Evolutionary conservation across 2,797 vertebrate species (phyloP).

Genomic region (Anabas testudineus): DNA sequence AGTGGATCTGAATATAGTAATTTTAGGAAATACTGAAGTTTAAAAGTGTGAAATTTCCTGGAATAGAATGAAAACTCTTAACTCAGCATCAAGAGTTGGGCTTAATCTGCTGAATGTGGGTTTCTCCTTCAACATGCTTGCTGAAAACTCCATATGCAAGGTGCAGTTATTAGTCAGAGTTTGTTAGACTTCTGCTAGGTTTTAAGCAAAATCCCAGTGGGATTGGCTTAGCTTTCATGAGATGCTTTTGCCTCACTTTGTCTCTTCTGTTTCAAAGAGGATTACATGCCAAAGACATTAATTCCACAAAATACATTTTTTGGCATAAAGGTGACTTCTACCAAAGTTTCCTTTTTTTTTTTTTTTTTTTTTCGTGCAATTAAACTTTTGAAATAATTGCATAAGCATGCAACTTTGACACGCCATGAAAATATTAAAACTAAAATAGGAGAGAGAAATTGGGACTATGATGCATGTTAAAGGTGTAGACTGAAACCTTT

Average conservation of each 20-base stretch:
- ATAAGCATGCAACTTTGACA: neutral
- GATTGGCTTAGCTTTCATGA: conserved; percentile 68
- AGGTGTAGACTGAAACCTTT: conserved; percentile 4
- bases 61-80: conserved; percentile 20
- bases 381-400: neutral
- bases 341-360: conserved; percentile 1
- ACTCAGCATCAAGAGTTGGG: conserved; percentile 39
- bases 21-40: conserved; percentile 16
- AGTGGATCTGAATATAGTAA: conserved; percentile 28
- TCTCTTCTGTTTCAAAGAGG: conserved; percentile 71
- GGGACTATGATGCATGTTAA: neutral
- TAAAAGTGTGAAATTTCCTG: conserved; percentile 31
- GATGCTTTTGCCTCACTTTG: conserved; percentile 60
- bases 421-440: conserved; percentile 3
- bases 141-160: conserved; percentile 53
- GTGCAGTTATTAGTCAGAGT: conserved; percentile 72
- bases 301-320: conserved; percentile 58
- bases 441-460: neutral
- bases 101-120: conserved; percentile 49
- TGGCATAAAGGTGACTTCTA: conserved; percentile 64
- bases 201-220: conserved; percentile 69
- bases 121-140: conserved; percentile 43
- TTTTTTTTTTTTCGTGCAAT: conserved; percentile 8
- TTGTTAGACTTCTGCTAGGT: conserved; percentile 70
- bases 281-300: conserved; percentile 75